Evolutionary conservation across 2,797 vertebrate genomes (phyloP).

Genomic region (Poeciliopsis presidionis): DNA sequence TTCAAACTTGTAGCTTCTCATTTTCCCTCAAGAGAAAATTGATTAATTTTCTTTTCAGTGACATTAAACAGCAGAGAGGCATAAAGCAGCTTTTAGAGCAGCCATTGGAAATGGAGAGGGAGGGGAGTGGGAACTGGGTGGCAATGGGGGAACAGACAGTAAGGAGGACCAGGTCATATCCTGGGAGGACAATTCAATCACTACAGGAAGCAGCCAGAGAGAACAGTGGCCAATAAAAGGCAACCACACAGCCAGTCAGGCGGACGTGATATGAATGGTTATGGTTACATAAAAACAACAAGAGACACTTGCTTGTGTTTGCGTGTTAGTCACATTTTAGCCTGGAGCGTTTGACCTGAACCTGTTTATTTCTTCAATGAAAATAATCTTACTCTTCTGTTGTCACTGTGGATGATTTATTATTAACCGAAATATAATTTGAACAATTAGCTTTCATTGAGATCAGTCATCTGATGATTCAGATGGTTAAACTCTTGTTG

Average conservation of each 20-base stretch:
- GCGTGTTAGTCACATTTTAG: slow-evolving; percentile 21
- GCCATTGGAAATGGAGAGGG: slow-evolving; percentile 20
- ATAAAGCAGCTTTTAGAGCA: slow-evolving; percentile 48
- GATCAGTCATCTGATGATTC: slow-evolving; percentile 6
- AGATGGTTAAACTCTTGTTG: slow-evolving; percentile 5
- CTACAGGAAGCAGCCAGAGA: slow-evolving; percentile 66
- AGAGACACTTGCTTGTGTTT: slow-evolving; percentile 18
- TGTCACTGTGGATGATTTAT: slow-evolving; percentile 5
- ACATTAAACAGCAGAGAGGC: slow-evolving; percentile 52
- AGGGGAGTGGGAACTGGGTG: slow-evolving; percentile 6
- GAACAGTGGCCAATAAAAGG: slow-evolving; percentile 58
- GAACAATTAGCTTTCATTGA: neutral
- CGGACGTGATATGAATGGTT: slow-evolving; percentile 56
- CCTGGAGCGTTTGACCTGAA: slow-evolving; percentile 22
- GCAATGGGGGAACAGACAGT: slow-evolving; percentile 26
- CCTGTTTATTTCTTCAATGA: slow-evolving; percentile 17
- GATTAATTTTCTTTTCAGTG: slow-evolving; percentile 51
- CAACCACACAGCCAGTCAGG: slow-evolving; percentile 37
- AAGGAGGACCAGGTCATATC: slow-evolving; percentile 60
- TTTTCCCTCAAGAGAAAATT: slow-evolving; percentile 52
- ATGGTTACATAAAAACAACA: slow-evolving; percentile 30
- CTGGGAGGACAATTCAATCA: slow-evolving; percentile 76
- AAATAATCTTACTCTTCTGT: neutral
- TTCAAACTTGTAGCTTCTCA: slow-evolving; percentile 22
- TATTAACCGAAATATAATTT: slow-evolving; percentile 1